phyloP scores from a whole-genome alignment of 2,113 vertebrate genomes.

The Agapornis roseicollis region DNA sequence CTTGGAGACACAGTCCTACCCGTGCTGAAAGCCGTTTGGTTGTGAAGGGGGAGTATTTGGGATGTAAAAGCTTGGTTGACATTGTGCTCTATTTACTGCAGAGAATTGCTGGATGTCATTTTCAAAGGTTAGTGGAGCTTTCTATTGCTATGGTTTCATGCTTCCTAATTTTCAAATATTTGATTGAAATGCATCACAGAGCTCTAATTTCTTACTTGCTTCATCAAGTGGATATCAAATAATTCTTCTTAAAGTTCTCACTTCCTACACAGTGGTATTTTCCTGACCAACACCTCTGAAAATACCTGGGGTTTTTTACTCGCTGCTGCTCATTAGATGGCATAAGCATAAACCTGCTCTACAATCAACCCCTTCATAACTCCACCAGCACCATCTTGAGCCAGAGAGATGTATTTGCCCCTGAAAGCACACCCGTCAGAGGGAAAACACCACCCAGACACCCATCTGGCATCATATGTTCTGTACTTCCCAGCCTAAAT shows the following conservation, averaged over 20 bases:
- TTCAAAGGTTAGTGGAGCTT: conserved; percentile 3
- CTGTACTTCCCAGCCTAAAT: not conserved
- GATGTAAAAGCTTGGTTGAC: not conserved
- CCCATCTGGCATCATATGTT: not conserved
- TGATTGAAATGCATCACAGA: conserved; percentile 13
- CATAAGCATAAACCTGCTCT: not conserved
- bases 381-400: not conserved
- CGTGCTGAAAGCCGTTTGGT: not conserved
- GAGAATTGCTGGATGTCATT: conserved; percentile 20
- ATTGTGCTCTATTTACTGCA: conserved; percentile 21
- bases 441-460: not conserved
- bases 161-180: conserved; percentile 43
- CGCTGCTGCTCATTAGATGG: not conserved
- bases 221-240: not conserved
- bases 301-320: not conserved
- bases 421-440: not conserved
- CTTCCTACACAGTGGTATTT: not conserved
- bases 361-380: not conserved
- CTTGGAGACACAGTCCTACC: not conserved
- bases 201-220: conserved; percentile 28
- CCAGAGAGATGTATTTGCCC: not conserved
- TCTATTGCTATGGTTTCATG: conserved; percentile 14
- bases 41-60: not conserved
- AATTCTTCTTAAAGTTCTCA: not conserved
- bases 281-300: not conserved